phyloP scores from a whole-genome alignment of 2,888 invertebrate species.

The Ypsolopha sequella region DNA sequence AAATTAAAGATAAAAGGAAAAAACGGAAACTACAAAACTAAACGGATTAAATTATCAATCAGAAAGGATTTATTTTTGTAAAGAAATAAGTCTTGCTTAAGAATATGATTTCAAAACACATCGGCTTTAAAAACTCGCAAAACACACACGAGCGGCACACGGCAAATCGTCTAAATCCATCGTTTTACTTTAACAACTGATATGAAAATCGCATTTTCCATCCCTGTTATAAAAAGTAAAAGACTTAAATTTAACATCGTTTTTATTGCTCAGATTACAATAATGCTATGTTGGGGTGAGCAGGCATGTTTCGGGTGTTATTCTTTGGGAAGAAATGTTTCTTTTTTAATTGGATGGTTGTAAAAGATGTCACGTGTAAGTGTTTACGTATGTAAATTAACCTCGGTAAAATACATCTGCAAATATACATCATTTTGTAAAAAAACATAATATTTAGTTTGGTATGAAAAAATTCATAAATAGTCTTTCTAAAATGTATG shows the following conservation, averaged over 20 bases:
- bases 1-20: too few relatives aligned
- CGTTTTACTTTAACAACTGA: conserved; percentile 61
- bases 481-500: too few relatives aligned
- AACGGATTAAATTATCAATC: too few relatives aligned
- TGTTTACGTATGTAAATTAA: too few relatives aligned
- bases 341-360: background rate
- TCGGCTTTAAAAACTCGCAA: conserved; percentile 9
- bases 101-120: conserved; percentile 1
- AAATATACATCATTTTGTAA: too few relatives aligned
- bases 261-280: conserved; percentile 65
- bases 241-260: conserved; percentile 57
- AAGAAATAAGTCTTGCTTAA: too few relatives aligned
- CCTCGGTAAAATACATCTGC: too few relatives aligned
- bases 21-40: too few relatives aligned
- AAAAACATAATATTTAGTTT: too few relatives aligned
- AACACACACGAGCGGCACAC: conserved; percentile 28
- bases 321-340: conserved; percentile 1
- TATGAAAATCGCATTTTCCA: conserved; percentile 60
- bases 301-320: conserved; percentile 17
- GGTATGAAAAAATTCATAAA: too few relatives aligned
- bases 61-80: too few relatives aligned
- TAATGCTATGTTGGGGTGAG: conserved; percentile 29
- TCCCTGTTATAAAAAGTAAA: conserved; percentile 55
- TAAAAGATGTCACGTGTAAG: too few relatives aligned
- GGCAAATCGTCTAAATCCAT: conserved; percentile 38